phyloP scores from a whole-genome alignment of 1,140 invertebrate genomes.

The Paralvinella palmiformis region DNA sequence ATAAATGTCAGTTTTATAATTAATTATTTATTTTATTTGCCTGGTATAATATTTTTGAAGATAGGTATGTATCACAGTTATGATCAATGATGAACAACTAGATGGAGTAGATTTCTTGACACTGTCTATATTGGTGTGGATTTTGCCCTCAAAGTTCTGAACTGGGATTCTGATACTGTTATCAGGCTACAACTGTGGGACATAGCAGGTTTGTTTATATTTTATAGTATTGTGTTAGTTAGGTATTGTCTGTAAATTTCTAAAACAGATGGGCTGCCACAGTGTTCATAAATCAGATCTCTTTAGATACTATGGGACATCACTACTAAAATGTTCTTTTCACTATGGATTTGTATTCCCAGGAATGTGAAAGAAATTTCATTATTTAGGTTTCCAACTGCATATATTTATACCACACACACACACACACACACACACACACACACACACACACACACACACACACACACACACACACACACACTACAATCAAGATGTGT shows the following conservation, averaged over 20 bases:
- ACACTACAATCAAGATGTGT: not conserved
- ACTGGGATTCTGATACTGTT: not conserved
- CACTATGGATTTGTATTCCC: not conserved
- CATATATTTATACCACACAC: not conserved
- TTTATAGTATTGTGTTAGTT: not conserved
- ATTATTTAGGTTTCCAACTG: not conserved
- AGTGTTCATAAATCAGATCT: not conserved
- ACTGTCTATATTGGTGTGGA: not conserved
- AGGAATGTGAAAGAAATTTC: not conserved
- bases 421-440: constrained; percentile 6
- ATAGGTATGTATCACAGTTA: too few relatives aligned
- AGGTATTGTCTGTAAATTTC: not conserved
- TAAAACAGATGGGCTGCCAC: not conserved
- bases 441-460: not conserved
- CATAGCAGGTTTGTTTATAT: too few relatives aligned
- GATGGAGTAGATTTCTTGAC: not conserved
- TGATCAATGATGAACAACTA: too few relatives aligned
- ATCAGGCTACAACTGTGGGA: too few relatives aligned
- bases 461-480: not conserved
- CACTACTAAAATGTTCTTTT: not conserved
- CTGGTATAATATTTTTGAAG: not conserved
- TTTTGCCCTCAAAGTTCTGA: not conserved
- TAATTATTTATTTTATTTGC: not conserved
- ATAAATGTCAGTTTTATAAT: not conserved
- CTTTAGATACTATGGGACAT: not conserved